Percentiles rank a stretch among this genome's conserved stretches.
Evolutionary conservation across 2,113 vertebrate species (phyloP).

Genomic region (Procapra przewalskii): DNA sequence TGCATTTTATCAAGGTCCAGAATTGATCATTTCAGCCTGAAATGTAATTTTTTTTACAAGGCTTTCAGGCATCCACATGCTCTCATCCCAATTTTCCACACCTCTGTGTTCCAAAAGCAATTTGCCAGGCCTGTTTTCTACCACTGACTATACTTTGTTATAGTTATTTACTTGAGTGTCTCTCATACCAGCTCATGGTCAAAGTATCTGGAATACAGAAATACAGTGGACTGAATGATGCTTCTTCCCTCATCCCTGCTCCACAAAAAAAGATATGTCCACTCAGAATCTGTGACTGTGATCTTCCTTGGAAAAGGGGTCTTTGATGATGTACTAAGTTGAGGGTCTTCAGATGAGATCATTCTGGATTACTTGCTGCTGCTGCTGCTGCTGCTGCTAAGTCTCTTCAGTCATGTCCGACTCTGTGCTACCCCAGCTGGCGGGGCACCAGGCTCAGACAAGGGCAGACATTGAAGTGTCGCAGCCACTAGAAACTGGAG

Average conservation of each 20-base stretch:
- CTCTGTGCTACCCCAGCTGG: too few relatives aligned
- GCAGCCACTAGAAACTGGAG: too few relatives aligned
- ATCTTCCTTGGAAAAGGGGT: background rate
- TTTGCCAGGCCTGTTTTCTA: background rate
- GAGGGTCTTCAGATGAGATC: background rate
- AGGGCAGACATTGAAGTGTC: background rate
- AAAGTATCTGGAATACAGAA: background rate
- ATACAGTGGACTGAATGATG: background rate
- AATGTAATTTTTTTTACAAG: background rate
- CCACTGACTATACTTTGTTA: background rate
- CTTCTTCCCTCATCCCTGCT: accelerated
- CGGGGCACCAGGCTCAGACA: background rate
- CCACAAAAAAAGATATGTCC: background rate
- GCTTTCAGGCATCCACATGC: background rate
- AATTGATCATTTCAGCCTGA: background rate
- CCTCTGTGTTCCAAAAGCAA: background rate
- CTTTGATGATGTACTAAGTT: background rate
- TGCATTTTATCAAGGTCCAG: background rate
- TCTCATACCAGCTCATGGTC: background rate
- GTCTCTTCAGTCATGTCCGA: accelerated
- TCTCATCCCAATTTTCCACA: background rate
- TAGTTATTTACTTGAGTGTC: background rate
- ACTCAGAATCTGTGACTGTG: background rate
- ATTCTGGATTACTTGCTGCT: background rate
- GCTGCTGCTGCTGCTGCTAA: too few relatives aligned